Evolutionary conservation across 2,797 vertebrate species (phyloP).

Genomic region (Nannoperca obscura): DNA sequence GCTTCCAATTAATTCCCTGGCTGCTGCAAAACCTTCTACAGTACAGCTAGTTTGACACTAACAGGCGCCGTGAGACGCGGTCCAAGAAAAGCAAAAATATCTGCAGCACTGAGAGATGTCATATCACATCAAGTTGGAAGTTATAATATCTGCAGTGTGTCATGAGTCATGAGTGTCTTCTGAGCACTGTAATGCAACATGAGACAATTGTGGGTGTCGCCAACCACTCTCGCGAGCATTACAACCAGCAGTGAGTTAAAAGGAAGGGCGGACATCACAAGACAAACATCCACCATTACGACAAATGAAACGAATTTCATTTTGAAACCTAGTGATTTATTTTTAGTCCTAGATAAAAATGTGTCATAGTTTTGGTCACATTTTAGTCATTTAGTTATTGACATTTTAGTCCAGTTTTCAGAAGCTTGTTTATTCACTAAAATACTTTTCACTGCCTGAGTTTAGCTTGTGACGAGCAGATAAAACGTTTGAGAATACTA

Average conservation of each 20-base stretch:
- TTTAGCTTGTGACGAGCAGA: neutral
- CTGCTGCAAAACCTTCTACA: constrained; percentile 33
- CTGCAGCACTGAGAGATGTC: constrained; percentile 56
- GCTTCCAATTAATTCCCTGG: constrained; percentile 60
- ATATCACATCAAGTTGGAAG: constrained; percentile 52
- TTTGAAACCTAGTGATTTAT: neutral
- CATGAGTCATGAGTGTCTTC: constrained; percentile 67
- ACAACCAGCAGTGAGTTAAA: constrained; percentile 14
- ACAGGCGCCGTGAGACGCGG: constrained; percentile 26
- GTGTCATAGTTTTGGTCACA: neutral
- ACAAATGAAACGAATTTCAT: neutral
- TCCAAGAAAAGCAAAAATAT: constrained; percentile 69
- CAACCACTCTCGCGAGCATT: constrained; percentile 14
- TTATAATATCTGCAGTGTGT: constrained; percentile 59
- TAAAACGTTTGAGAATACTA: neutral
- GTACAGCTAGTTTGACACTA: constrained; percentile 41
- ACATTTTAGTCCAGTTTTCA: neutral
- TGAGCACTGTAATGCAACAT: constrained; percentile 64
- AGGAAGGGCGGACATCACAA: constrained; percentile 2
- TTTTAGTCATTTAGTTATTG: neutral
- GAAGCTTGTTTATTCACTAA: neutral
- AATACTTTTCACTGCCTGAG: neutral
- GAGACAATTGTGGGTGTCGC: constrained; percentile 48
- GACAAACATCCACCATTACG: neutral
- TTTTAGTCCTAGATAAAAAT: neutral